phyloP scores from a whole-genome alignment of 2,113 vertebrate genomes.

The Siniperca knerii region DNA sequence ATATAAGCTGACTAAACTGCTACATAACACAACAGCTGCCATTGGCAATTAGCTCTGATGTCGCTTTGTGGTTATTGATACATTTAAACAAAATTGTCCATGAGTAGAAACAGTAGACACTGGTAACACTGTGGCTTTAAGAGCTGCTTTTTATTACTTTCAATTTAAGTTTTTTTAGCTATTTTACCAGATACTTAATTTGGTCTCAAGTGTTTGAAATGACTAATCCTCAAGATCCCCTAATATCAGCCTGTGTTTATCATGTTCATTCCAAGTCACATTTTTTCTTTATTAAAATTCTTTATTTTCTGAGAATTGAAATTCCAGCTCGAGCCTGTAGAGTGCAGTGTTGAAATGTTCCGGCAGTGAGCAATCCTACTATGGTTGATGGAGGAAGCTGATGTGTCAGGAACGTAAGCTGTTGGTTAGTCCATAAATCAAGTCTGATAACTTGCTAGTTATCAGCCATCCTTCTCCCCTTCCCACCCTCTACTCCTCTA shows the following conservation, averaged over 20 bases:
- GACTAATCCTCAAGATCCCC: background rate
- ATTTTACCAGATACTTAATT: background rate
- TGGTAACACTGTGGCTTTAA: background rate
- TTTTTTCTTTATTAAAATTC: background rate
- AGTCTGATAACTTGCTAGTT: conserved; percentile 28
- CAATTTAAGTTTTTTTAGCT: background rate
- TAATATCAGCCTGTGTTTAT: background rate
- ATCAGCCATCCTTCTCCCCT: conserved; percentile 21
- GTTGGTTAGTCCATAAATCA: conserved; percentile 49
- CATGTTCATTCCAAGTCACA: background rate
- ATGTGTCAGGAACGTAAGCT: conserved; percentile 8
- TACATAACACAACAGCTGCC: background rate
- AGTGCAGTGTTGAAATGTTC: conserved; percentile 69
- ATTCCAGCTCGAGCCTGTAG: conserved; percentile 37
- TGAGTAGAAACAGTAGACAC: background rate
- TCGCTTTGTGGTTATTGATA: background rate
- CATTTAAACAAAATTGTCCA: background rate
- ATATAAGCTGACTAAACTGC: background rate
- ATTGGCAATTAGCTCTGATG: background rate
- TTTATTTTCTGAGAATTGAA: background rate
- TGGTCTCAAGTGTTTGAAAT: background rate
- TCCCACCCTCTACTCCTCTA: background rate
- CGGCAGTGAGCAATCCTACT: background rate
- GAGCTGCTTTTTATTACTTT: background rate
- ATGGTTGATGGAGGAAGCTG: background rate